These are phyloP conservation scores for Dendrolimus punctatus DNA, from an alignment of 1,140 invertebrate species.

Conservation along the genomic window DNA sequence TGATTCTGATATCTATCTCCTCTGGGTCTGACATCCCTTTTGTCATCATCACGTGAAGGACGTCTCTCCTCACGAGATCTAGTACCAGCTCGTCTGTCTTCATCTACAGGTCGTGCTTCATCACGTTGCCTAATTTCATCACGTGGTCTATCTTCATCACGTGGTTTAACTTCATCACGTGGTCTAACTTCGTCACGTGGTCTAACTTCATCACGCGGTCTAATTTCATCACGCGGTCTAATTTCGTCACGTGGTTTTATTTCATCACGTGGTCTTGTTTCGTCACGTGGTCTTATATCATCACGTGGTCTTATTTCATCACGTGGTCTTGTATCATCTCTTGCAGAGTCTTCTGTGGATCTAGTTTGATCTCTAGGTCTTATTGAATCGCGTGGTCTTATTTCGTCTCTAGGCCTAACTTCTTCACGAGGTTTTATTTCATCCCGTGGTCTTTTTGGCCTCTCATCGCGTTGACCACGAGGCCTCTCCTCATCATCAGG, in stretches of 20 bases:
- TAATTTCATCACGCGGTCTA: slow-evolving; percentile 27
- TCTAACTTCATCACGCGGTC: too few relatives aligned
- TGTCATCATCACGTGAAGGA: slow-evolving; percentile 29
- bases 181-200: slow-evolving; percentile 5
- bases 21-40: slow-evolving; percentile 9
- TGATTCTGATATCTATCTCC: slow-evolving; percentile 32
- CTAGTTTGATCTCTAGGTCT: slow-evolving; percentile 29
- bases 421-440: slow-evolving; percentile 34
- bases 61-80: slow-evolving; percentile 31
- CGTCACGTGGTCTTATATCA: slow-evolving; percentile 30
- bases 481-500: slow-evolving; percentile 31
- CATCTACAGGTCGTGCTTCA: slow-evolving; percentile 26
- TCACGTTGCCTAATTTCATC: too few relatives aligned
- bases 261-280: slow-evolving; percentile 1
- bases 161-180: slow-evolving; percentile 26
- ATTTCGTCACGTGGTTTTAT: slow-evolving; percentile 8
- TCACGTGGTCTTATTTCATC: slow-evolving; percentile 29
- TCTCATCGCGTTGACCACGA: slow-evolving; percentile 14
- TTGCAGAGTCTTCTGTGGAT: background rate
- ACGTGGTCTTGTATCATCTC: slow-evolving; percentile 26
- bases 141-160: slow-evolving; percentile 23
- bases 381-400: slow-evolving; percentile 26
- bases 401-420: slow-evolving; percentile 27
- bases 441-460: slow-evolving; percentile 19
- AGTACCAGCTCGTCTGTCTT: slow-evolving; percentile 13